A percentile compares a stretch with the other conserved stretches of the same genome.
Evolutionary conservation across 2,113 vertebrate species (phyloP).

Genomic region (Ictalurus furcatus): DNA sequence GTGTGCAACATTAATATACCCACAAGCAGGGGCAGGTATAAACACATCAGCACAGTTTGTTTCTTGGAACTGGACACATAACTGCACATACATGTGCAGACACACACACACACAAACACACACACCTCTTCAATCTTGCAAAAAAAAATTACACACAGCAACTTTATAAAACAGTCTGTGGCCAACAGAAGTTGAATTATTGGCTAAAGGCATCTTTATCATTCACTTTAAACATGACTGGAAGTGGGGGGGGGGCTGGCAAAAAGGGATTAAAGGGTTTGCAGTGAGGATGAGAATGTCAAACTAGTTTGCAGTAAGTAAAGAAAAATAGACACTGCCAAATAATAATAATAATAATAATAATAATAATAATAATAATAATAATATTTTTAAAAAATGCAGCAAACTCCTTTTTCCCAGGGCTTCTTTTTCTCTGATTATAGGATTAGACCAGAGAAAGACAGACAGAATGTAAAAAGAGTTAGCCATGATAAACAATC

Average conservation of each 20-base stretch:
- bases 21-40: conserved; percentile 46
- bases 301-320: neutral
- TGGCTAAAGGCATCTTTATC: neutral
- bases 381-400: too few relatives aligned
- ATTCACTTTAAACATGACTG: neutral
- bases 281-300: neutral
- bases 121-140: neutral
- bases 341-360: too few relatives aligned
- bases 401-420: conserved; percentile 12
- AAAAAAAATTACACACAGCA: neutral
- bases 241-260: neutral
- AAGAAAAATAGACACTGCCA: neutral
- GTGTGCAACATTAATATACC: conserved; percentile 13
- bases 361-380: too few relatives aligned
- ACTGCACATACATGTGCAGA: neutral
- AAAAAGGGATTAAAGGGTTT: neutral
- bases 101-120: conserved; percentile 35
- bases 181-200: neutral
- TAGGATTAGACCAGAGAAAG: neutral
- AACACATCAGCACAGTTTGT: conserved; percentile 42
- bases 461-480: neutral
- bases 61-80: conserved; percentile 28
- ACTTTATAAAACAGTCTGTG: neutral
- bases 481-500: neutral
- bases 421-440: conserved; percentile 2